Conservation (phyloP, 2,888 invertebrate species). For the Sphaerophoria taeniata region DNA sequence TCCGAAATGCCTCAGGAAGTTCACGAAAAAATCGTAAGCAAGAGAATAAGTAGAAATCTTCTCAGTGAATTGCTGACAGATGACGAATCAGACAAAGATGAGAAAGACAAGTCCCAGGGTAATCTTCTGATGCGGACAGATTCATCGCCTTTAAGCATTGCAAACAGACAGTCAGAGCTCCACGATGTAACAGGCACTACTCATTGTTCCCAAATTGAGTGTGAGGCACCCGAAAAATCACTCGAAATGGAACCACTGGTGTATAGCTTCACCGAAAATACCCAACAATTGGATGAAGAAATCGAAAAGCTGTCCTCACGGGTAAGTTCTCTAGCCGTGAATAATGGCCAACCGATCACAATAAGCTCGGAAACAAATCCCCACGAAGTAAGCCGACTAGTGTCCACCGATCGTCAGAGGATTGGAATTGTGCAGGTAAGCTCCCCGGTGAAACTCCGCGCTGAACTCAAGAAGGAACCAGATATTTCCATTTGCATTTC, state of each 20-base stretch:
- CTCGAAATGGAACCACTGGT: conserved; percentile 79
- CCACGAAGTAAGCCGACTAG: conserved; percentile 57
- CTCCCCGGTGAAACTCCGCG: conserved; percentile 1
- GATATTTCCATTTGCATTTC: conserved; percentile 73
- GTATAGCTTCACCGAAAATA: conserved; percentile 73
- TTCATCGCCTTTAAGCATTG: conserved; percentile 44
- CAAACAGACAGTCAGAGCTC: background rate
- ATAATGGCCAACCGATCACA: conserved; percentile 22
- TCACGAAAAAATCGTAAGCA: conserved; percentile 23
- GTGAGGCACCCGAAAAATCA: conserved; percentile 62
- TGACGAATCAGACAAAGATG: conserved; percentile 69
- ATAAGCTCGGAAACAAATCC: conserved; percentile 37
- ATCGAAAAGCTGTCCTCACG: conserved; percentile 76
- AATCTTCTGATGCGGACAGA: conserved; percentile 76
- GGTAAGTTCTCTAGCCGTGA: conserved; percentile 76
- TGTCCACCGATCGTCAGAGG: conserved; percentile 73
- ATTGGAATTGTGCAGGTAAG: conserved; percentile 64
- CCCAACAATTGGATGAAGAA: conserved; percentile 50
- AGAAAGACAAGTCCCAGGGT: conserved; percentile 9
- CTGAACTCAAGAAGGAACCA: background rate
- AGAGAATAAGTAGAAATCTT: conserved; percentile 76
- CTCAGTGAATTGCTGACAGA: conserved; percentile 73
- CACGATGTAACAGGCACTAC: conserved; percentile 54
- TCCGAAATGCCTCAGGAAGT: conserved; percentile 41
- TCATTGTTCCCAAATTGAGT: conserved; percentile 50